These are phyloP conservation scores for Scaptomyza caliginosa DNA, from an alignment of 2,888 invertebrate species.

Conservation along the genomic window DNA sequence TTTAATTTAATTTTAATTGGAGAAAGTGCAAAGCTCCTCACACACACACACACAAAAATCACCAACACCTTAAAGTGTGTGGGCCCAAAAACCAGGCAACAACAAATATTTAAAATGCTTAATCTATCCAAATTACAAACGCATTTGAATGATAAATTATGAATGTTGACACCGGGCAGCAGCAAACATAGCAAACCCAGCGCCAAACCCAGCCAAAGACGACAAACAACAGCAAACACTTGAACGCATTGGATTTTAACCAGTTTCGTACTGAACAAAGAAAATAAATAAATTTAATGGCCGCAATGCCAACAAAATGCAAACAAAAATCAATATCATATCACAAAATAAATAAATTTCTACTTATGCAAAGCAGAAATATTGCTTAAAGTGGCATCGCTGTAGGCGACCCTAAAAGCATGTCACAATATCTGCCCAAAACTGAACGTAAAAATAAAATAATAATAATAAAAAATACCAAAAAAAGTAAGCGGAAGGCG, in stretches of 20 bases:
- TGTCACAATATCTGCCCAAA: constrained; percentile 72
- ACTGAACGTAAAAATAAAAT: constrained; percentile 27
- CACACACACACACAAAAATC: constrained; percentile 23
- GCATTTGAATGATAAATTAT: constrained; percentile 73
- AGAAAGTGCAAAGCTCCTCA: constrained; percentile 67
- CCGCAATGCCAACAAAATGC: constrained; percentile 75
- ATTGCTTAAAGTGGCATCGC: constrained; percentile 72
- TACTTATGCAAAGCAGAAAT: constrained; percentile 79
- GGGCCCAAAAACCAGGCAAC: constrained; percentile 14
- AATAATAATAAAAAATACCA: constrained; percentile 12
- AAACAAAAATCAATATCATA: constrained; percentile 62
- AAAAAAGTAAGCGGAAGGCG: constrained; percentile 36
- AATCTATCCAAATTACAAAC: constrained; percentile 68
- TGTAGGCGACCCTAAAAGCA: constrained; percentile 67
- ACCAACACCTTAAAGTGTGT: neutral
- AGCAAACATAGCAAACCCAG: constrained; percentile 1
- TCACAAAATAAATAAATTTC: constrained; percentile 55
- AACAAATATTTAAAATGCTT: constrained; percentile 49
- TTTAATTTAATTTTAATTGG: constrained; percentile 70
- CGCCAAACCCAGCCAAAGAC: constrained; percentile 40
- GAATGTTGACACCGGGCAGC: constrained; percentile 49
- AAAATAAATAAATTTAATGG: constrained; percentile 70
- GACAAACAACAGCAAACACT: constrained; percentile 71
- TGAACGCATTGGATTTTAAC: constrained; percentile 42
- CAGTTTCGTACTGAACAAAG: constrained; percentile 63